Conservation (phyloP, 2,888 invertebrate species). For the Rhabditoides inermis region DNA sequence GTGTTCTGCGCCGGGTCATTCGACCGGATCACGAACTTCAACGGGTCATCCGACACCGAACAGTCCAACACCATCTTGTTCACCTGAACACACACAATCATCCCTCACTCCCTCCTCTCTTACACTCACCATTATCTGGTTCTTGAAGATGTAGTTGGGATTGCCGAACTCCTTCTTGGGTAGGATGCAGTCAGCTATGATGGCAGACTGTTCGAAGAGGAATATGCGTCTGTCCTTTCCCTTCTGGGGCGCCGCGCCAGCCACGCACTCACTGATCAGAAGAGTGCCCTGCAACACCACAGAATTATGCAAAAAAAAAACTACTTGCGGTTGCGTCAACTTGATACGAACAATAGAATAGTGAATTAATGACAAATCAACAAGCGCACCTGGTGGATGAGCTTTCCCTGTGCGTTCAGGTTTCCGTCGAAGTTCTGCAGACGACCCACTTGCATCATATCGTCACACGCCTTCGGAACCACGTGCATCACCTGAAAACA, state of each 20-base stretch:
- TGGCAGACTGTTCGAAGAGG: slow-evolving; percentile 92
- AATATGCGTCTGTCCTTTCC: slow-evolving; percentile 86
- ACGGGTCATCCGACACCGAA: slow-evolving; percentile 62
- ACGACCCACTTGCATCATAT: slow-evolving; percentile 92
- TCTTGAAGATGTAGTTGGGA: slow-evolving; percentile 87
- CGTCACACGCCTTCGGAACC: slow-evolving; percentile 92
- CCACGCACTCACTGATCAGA: slow-evolving; percentile 53
- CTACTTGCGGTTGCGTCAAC: too few relatives aligned
- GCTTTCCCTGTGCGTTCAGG: slow-evolving; percentile 89
- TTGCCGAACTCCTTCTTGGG: slow-evolving; percentile 74
- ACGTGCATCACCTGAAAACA: slow-evolving; percentile 63
- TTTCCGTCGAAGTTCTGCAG: slow-evolving; percentile 93
- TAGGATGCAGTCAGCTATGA: slow-evolving; percentile 83
- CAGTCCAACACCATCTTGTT: slow-evolving; percentile 72
- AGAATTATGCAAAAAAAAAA: too few relatives aligned
- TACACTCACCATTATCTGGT: slow-evolving; percentile 76
- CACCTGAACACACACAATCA: slow-evolving; percentile 62
- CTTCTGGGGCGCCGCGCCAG: slow-evolving; percentile 57
- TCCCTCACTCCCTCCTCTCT: background rate
- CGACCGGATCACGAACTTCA: slow-evolving; percentile 71
- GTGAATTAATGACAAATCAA: background rate
- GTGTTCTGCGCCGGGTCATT: slow-evolving; percentile 62
- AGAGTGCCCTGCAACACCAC: slow-evolving; percentile 56
- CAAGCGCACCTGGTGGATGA: slow-evolving; percentile 69
- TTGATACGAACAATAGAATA: background rate